Conservation (phyloP, 1,140 invertebrate species). For the Diploscapter pachys region DNA sequence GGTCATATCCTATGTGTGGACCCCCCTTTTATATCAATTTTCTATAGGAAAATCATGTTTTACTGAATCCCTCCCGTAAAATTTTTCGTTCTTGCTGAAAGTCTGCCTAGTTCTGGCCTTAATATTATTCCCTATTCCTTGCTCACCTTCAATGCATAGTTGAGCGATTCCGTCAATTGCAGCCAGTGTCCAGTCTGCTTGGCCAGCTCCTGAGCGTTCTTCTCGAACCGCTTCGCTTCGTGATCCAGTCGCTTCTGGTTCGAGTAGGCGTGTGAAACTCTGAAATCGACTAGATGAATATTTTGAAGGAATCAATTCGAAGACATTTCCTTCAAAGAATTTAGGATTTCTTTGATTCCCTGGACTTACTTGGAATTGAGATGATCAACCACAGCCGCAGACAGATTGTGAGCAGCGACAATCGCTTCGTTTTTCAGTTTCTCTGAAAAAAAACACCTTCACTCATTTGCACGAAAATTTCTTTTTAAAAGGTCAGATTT, state of each 20-base stretch:
- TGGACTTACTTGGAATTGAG: slow-evolving; percentile 84
- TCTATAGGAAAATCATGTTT: too few species aligned
- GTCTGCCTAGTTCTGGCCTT: too few species aligned
- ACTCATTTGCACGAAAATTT: slow-evolving; percentile 33
- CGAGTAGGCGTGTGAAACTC: slow-evolving; percentile 90
- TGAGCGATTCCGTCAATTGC: slow-evolving; percentile 86
- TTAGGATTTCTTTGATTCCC: background rate
- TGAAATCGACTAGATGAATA: slow-evolving; percentile 61
- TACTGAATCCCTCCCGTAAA: too few species aligned
- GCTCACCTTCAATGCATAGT: slow-evolving; percentile 79
- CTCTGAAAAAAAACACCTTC: slow-evolving; percentile 67
- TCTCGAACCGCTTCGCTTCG: slow-evolving; percentile 92
- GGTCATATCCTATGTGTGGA: too few species aligned
- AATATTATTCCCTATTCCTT: background rate
- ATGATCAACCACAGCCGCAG: slow-evolving; percentile 89
- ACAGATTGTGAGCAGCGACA: slow-evolving; percentile 81
- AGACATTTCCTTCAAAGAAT: too few species aligned
- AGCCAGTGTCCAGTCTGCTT: slow-evolving; percentile 96
- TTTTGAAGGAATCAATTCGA: slow-evolving; percentile 4
- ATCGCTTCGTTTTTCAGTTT: slow-evolving; percentile 87
- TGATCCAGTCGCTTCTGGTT: slow-evolving; percentile 95
- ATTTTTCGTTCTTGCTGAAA: too few species aligned
- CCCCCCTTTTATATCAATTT: too few species aligned
- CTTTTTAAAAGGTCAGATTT: too few species aligned
- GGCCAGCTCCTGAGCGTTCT: slow-evolving; percentile 85